These are phyloP conservation scores for Cynodonichthys magdalenae DNA, from an alignment of 2,797 vertebrate genomes.

Conservation along the genomic window DNA sequence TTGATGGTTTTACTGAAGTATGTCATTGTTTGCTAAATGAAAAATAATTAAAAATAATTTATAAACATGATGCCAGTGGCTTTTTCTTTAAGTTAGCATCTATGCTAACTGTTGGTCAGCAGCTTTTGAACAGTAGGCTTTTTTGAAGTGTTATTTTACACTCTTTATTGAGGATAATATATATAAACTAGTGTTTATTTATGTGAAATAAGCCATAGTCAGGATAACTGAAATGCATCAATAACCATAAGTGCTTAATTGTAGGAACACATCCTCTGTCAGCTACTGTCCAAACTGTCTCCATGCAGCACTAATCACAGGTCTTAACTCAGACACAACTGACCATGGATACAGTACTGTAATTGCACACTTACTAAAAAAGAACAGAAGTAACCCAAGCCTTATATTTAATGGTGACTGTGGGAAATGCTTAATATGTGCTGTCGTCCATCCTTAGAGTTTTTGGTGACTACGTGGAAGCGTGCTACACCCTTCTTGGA, in stretches of 20 bases:
- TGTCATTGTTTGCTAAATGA: too few species aligned
- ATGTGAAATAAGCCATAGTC: too few species aligned
- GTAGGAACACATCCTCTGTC: slow-evolving; percentile 4
- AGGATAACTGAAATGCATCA: too few species aligned
- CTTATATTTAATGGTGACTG: slow-evolving; percentile 60
- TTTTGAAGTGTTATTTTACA: too few species aligned
- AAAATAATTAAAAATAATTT: too few species aligned
- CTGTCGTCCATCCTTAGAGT: slow-evolving; percentile 54
- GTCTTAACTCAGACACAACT: slow-evolving; percentile 33
- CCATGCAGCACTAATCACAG: slow-evolving; percentile 57
- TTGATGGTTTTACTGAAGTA: too few species aligned
- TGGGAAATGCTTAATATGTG: slow-evolving; percentile 56
- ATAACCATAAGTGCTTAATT: not conserved
- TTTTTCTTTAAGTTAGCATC: too few species aligned
- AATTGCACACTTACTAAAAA: slow-evolving; percentile 53
- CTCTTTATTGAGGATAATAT: too few species aligned
- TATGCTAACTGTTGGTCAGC: too few species aligned
- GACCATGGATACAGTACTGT: slow-evolving; percentile 39
- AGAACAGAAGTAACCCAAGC: slow-evolving; percentile 39
- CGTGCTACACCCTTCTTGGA: slow-evolving; percentile 63
- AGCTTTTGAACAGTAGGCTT: too few species aligned
- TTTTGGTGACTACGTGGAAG: slow-evolving; percentile 65
- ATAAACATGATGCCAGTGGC: too few species aligned
- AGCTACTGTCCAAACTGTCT: slow-evolving; percentile 30
- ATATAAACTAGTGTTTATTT: too few species aligned